phyloP scores from a whole-genome alignment of 2,797 vertebrate species.

The Petrocephalus schoutedeni region DNA sequence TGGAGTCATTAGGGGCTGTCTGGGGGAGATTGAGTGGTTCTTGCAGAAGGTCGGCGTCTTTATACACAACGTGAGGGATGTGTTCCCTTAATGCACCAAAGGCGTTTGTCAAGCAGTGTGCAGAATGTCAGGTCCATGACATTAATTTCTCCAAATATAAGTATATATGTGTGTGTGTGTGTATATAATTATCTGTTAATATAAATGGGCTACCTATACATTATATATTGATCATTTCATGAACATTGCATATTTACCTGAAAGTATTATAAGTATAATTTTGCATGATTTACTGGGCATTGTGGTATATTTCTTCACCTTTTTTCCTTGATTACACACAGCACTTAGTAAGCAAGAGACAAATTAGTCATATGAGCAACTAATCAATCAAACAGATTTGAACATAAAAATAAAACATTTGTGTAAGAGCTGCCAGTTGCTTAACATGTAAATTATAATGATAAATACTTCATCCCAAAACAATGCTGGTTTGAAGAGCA shows the following conservation, averaged over 20 bases:
- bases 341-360: neutral
- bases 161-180: too few relatives aligned
- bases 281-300: neutral
- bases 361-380: neutral
- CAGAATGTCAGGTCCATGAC: neutral
- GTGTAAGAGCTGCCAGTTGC: neutral
- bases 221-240: neutral
- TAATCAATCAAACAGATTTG: neutral
- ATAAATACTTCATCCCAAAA: neutral
- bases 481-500: neutral
- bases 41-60: conserved; percentile 2
- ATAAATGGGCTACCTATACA: neutral
- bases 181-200: neutral
- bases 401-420: neutral
- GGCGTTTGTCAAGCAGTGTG: neutral
- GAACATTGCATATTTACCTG: neutral
- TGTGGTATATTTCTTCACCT: neutral
- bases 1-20: neutral
- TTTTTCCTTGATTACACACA: neutral
- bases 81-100: neutral
- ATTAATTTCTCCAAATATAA: too few relatives aligned
- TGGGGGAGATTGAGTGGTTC: neutral
- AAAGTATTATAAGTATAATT: neutral
- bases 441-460: neutral
- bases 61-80: neutral